Conservation (phyloP, 2,113 vertebrate species). For the Melanocharis versteri region DNA sequence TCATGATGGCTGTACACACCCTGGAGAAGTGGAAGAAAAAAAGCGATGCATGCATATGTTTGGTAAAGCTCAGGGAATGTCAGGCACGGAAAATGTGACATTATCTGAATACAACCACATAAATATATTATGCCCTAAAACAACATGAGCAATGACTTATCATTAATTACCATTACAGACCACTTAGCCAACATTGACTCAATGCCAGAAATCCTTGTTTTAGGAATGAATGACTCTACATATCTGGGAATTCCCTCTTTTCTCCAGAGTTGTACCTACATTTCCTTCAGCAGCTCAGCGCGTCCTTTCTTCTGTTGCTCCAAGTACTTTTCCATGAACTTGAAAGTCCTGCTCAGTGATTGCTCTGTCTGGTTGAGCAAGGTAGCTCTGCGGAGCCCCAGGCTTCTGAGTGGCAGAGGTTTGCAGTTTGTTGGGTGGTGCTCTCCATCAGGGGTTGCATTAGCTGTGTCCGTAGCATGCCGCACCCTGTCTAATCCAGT, state of each 20-base stretch:
- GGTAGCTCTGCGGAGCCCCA: background rate
- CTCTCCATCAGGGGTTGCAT: background rate
- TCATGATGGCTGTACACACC: background rate
- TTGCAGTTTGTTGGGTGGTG: background rate
- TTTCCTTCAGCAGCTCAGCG: background rate
- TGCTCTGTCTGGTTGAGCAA: background rate
- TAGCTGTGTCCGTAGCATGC: accelerated
- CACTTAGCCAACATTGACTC: background rate
- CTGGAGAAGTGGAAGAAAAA: background rate
- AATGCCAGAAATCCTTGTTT: background rate
- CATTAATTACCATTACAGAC: background rate
- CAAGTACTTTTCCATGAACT: background rate
- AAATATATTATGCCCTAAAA: background rate
- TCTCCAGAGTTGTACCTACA: background rate
- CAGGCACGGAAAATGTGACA: background rate
- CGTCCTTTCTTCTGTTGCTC: background rate
- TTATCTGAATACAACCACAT: background rate
- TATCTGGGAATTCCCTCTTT: background rate
- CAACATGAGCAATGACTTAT: background rate
- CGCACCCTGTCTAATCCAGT: background rate
- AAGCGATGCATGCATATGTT: too few relatives aligned
- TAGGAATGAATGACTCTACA: background rate
- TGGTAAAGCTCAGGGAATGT: background rate
- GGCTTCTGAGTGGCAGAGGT: background rate
- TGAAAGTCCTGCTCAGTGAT: background rate